These are phyloP conservation scores for Aporophyla nigra DNA, from an alignment of 2,888 invertebrate species.

Conservation along the genomic window DNA sequence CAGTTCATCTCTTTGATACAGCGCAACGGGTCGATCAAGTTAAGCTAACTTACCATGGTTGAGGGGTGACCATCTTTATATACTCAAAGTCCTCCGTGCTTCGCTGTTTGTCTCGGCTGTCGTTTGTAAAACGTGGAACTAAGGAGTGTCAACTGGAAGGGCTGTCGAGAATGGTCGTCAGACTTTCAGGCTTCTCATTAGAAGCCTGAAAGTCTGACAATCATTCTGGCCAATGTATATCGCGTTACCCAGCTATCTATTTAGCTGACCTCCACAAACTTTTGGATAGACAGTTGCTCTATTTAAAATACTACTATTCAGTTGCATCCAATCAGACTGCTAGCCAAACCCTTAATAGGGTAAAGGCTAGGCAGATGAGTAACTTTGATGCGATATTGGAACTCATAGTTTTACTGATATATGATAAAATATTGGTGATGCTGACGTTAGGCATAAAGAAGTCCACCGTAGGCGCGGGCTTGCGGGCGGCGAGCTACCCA, in stretches of 20 bases:
- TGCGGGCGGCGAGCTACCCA: too few relatives aligned
- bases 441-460: not conserved
- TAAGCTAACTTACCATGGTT: too few relatives aligned
- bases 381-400: not conserved
- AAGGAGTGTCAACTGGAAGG: too few relatives aligned
- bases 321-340: not conserved
- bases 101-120: not conserved
- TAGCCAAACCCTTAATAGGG: too few relatives aligned
- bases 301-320: not conserved
- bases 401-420: not conserved
- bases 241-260: too few relatives aligned
- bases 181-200: too few relatives aligned
- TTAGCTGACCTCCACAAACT: too few relatives aligned
- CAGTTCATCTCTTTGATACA: not conserved
- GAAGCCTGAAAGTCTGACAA: not conserved
- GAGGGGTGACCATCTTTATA: not conserved
- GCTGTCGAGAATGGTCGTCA: too few relatives aligned
- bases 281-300: too few relatives aligned
- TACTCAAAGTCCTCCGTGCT: not conserved
- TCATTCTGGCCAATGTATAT: not conserved
- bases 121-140: not conserved
- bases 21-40: not conserved
- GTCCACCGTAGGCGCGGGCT: too few relatives aligned
- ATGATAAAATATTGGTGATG: not conserved
- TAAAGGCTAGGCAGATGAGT: not conserved